Conservation (phyloP, 2,797 vertebrate genomes). For the Gymnothorax reevesii region DNA sequence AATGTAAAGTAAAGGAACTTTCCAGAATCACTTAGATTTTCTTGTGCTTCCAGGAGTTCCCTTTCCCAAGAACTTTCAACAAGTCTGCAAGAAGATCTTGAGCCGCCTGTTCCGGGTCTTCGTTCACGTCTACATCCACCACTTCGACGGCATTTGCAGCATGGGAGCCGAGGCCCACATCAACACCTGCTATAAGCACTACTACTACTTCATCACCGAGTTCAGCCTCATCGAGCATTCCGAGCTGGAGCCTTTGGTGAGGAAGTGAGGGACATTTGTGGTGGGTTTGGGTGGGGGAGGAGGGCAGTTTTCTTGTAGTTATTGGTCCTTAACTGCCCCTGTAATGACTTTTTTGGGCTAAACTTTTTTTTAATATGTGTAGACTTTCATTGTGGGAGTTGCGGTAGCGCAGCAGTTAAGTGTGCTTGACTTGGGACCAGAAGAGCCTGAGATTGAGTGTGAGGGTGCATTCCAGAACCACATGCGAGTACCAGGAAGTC, state of each 20-base stretch:
- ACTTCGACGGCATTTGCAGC: constrained; percentile 94
- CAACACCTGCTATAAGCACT: constrained; percentile 99
- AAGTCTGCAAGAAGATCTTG: constrained; percentile 97
- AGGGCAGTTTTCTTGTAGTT: background rate
- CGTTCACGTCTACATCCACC: constrained; percentile 98
- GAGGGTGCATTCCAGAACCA: too few species aligned
- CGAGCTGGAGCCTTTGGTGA: constrained; percentile 95
- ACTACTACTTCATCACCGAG: constrained; percentile 96
- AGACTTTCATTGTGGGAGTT: too few species aligned
- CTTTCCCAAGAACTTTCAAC: constrained; percentile 97
- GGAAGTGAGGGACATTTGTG: constrained; percentile 47
- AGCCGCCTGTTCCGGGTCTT: constrained; percentile 97
- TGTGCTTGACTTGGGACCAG: too few species aligned
- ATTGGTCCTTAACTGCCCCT: background rate
- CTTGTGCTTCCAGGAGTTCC: constrained; percentile 80
- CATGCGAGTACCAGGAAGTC: too few species aligned
- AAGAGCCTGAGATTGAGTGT: too few species aligned
- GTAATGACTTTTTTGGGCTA: too few species aligned
- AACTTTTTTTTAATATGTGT: too few species aligned
- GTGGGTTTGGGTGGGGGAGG: background rate
- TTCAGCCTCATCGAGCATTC: constrained; percentile 93
- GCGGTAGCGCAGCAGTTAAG: too few species aligned
- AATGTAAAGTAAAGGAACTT: background rate
- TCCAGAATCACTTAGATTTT: constrained; percentile 17
- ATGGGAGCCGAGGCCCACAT: constrained; percentile 97